Evolutionary conservation across 2,797 vertebrate genomes (phyloP).

Genomic region (Agapornis canus): DNA sequence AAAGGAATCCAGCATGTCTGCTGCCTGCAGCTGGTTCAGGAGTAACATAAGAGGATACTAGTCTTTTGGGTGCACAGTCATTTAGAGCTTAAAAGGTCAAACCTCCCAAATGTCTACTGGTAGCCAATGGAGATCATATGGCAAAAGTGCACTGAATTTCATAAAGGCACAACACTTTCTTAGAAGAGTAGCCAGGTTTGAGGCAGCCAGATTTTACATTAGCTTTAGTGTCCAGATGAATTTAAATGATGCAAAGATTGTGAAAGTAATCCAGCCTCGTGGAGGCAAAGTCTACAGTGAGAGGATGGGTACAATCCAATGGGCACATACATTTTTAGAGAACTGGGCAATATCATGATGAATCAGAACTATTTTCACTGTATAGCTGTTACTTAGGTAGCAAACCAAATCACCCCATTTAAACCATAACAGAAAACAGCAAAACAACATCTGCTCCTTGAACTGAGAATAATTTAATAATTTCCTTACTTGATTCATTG

Average conservation of each 20-base stretch:
- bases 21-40: not conserved
- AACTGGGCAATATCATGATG: not conserved
- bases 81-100: constrained; percentile 19
- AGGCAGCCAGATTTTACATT: constrained; percentile 25
- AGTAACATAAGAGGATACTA: not conserved
- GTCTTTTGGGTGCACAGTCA: not conserved
- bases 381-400: not conserved
- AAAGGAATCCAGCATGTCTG: constrained; percentile 5
- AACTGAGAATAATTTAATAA: not conserved
- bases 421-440: not conserved
- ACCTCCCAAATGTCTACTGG: not conserved
- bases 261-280: not conserved
- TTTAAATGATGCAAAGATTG: not conserved
- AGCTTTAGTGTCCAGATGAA: constrained; percentile 13
- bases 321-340: not conserved
- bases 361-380: not conserved
- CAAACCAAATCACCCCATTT: not conserved
- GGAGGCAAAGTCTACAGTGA: not conserved
- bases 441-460: not conserved
- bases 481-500: not conserved
- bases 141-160: not conserved
- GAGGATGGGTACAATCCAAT: not conserved
- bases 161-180: constrained; percentile 2
- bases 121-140: constrained; percentile 15
- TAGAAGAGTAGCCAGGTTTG: constrained; percentile 41